Evolutionary conservation across 2,797 vertebrate genomes (phyloP).

Genomic region (Chaunax sp.): DNA sequence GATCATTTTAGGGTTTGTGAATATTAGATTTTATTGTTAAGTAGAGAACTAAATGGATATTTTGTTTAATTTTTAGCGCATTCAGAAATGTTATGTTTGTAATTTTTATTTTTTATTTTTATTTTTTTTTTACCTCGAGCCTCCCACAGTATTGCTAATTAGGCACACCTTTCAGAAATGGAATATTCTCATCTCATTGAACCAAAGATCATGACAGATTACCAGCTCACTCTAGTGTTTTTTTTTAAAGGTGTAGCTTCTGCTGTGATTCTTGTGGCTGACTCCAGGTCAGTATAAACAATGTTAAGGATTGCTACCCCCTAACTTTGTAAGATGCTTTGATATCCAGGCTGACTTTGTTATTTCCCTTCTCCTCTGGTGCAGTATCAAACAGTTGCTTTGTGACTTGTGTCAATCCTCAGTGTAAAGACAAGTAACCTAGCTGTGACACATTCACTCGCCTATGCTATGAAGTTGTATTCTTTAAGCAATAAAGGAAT

Average conservation of each 20-base stretch:
- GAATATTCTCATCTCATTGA: slow-evolving; percentile 75
- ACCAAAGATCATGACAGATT: slow-evolving; percentile 81
- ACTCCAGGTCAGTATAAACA: slow-evolving; percentile 67
- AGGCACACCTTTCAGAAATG: slow-evolving; percentile 60
- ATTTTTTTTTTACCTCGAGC: slow-evolving; percentile 66
- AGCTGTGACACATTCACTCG: slow-evolving; percentile 88
- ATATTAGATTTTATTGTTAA: slow-evolving; percentile 55
- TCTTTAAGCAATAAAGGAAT: slow-evolving; percentile 99
- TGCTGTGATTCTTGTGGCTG: slow-evolving; percentile 55
- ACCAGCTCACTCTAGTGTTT: slow-evolving; percentile 39
- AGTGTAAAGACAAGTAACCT: slow-evolving; percentile 88
- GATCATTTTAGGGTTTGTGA: slow-evolving; percentile 45
- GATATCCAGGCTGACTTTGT: slow-evolving; percentile 77
- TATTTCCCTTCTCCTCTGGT: slow-evolving; percentile 61
- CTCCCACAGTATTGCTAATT: slow-evolving; percentile 82
- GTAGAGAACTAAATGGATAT: slow-evolving; percentile 49
- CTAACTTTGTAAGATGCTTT: slow-evolving; percentile 84
- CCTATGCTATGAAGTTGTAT: slow-evolving; percentile 93
- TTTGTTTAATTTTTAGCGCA: slow-evolving; percentile 67
- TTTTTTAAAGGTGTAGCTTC: slow-evolving; percentile 59
- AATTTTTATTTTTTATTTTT: no score
- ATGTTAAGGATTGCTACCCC: slow-evolving; percentile 74
- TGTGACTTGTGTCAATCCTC: slow-evolving; percentile 81
- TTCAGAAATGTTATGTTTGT: slow-evolving; percentile 51
- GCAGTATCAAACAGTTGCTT: slow-evolving; percentile 82